Percentiles rank a stretch among this genome's conserved stretches.
Conservation (phyloP, 2,888 invertebrate species). For the Clivina fossor region DNA sequence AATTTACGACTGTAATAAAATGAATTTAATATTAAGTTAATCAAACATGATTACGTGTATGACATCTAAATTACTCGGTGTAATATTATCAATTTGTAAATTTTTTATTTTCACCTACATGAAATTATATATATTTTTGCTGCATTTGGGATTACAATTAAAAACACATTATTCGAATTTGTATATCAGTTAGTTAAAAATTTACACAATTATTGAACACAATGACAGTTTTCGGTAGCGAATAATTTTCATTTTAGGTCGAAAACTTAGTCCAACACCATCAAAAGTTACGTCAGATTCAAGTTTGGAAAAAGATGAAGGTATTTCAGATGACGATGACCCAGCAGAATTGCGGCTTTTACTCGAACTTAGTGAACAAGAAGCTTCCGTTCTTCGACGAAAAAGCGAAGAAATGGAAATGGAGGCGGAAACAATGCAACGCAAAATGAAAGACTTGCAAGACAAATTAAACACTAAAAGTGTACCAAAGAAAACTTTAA, state of each 20-base stretch:
- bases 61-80: too few relatives aligned
- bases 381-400: conserved; percentile 77
- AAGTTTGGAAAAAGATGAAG: conserved; percentile 69
- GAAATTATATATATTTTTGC: too few relatives aligned
- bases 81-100: too few relatives aligned
- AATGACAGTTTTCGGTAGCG: too few relatives aligned
- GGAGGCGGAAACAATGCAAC: conserved; percentile 72
- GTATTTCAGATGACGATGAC: conserved; percentile 77
- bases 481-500: conserved; percentile 43
- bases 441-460: conserved; percentile 75
- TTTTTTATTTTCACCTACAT: too few relatives aligned
- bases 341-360: conserved; percentile 81
- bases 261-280: conserved; percentile 68
- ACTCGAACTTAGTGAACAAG: conserved; percentile 87
- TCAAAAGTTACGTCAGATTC: conserved; percentile 66
- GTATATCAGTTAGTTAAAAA: too few relatives aligned
- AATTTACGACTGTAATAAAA: too few relatives aligned
- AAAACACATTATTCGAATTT: too few relatives aligned
- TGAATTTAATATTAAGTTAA: too few relatives aligned
- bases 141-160: too few relatives aligned
- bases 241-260: conserved; percentile 55
- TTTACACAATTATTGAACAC: too few relatives aligned
- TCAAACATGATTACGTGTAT: too few relatives aligned
- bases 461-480: conserved; percentile 64
- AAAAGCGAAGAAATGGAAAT: conserved; percentile 84